Evolutionary conservation across 1,140 invertebrate genomes (phyloP).

Genomic region (Hylyphantes graminicola): DNA sequence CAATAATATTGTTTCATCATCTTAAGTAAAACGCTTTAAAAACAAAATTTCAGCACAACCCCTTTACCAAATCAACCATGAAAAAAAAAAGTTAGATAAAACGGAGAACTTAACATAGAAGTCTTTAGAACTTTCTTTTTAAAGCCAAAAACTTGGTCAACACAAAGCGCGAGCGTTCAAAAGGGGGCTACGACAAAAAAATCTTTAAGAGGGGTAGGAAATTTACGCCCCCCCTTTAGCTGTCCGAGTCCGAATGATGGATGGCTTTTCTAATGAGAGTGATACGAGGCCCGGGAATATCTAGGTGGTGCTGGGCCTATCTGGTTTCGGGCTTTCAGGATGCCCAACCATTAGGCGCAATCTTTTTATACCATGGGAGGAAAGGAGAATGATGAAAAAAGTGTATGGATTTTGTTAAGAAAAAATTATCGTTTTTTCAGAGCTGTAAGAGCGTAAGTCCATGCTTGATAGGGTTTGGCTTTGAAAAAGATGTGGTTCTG

Average conservation of each 20-base stretch:
- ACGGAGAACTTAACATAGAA: conserved; percentile 28
- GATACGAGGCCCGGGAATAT: conserved; percentile 31
- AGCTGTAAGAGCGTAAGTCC: no score
- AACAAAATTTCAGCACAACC: conserved; percentile 45
- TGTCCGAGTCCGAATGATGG: conserved; percentile 58
- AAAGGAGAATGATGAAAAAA: conserved; percentile 6
- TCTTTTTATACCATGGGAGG: conserved; percentile 26
- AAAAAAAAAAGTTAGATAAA: not conserved
- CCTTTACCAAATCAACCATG: conserved; percentile 1
- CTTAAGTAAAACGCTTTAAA: not conserved
- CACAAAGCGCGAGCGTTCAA: conserved; percentile 41
- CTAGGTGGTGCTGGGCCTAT: conserved; percentile 15
- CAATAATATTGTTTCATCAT: no score
- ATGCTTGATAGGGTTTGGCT: no score
- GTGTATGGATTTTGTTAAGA: no score
- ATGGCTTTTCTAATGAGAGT: conserved; percentile 61
- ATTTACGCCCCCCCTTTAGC: conserved; percentile 8
- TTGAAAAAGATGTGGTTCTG: no score
- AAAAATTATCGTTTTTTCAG: no score
- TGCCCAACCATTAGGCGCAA: conserved; percentile 44
- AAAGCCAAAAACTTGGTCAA: conserved; percentile 36
- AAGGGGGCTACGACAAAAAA: conserved; percentile 18
- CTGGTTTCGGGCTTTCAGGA: conserved; percentile 43
- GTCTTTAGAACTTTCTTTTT: conserved; percentile 18
- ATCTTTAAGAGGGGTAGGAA: not conserved